Base-by-base conservation (phyloP, 35 echinoderm and acorn worm species). In the Hemicentrotus pulcherrimus region DNA sequence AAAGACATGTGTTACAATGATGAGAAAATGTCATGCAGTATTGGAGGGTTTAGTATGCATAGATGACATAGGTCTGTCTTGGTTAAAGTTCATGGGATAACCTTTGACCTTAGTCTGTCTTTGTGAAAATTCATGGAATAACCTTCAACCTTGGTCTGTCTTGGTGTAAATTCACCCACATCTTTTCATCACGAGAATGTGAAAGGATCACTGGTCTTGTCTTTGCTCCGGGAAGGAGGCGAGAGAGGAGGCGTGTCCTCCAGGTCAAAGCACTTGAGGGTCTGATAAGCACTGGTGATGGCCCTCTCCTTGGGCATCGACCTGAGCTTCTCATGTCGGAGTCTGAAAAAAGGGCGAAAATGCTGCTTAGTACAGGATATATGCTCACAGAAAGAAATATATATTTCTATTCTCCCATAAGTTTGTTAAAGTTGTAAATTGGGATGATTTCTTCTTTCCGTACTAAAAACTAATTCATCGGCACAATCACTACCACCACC, bases 191-290 rank as follows among this genome's bases (percentile, higher is more conserved):
- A 95, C 58, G 92, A 95, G 86, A 99, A 95, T 90, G 94, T 96
- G 96, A 98, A 97, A n/a, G 97, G 98, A 85, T 99, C 98, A 35
- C 95, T 94, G 32, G 88, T 46, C 91, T 98, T 99, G 24, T 99
- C 97, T 46, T 94, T 95, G 91, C 95, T 60, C 55, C 92, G 95
- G 15, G 91, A 48, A 10, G 97, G 97, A 87, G 97, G 97, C 19
- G 94, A 55, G 86, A 96, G 89, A 5, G 97, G 96, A 22, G 98
- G 98, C 45, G 97, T 97, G 78, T 99, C 98, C 85, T 97, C 98
- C 19, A 99, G 95, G 58, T 97, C 97, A 94, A 99, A 99, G 78
- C 98, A 99, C 88, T 97, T 99, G 86, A 99, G 55, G 6, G 95
- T 96, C 91, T 99, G 98, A 94, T 98, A 99, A 2, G 98, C 97